Evolutionary conservation across 1,140 invertebrate genomes (phyloP).

Genomic region (Tribolium castaneum): DNA sequence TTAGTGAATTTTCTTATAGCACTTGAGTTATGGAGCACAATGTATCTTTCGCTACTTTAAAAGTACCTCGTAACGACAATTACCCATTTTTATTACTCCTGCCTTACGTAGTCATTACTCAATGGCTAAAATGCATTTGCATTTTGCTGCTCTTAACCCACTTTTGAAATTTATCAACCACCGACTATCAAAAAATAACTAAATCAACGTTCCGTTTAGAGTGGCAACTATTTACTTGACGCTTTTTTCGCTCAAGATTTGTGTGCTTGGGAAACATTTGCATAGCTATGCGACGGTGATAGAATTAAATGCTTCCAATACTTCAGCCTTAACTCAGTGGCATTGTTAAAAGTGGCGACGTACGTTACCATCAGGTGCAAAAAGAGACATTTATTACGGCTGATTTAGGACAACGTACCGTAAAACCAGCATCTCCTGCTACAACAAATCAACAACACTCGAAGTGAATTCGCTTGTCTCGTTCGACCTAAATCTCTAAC

Average conservation of each 20-base stretch:
- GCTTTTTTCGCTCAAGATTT: neutral
- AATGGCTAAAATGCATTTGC: neutral
- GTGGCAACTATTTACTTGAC: neutral
- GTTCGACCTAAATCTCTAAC: neutral
- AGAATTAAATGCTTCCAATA: conserved; percentile 29
- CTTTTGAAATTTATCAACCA: neutral
- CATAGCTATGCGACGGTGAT: conserved; percentile 13
- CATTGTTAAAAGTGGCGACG: conserved; percentile 1
- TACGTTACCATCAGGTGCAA: conserved; percentile 24
- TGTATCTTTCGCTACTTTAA: conserved; percentile 10
- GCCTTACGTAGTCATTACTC: neutral
- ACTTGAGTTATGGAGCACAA: conserved; percentile 19
- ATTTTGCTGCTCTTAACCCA: neutral
- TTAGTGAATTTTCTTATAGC: conserved; percentile 37
- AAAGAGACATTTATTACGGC: conserved; percentile 21
- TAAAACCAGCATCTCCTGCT: conserved; percentile 5
- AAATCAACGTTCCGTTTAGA: neutral
- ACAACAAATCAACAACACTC: conserved; percentile 3
- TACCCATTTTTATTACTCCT: conserved; percentile 3
- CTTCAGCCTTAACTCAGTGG: conserved; percentile 8
- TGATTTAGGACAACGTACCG: conserved; percentile 11
- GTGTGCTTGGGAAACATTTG: conserved; percentile 1
- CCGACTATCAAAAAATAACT: neutral
- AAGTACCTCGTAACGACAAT: conserved; percentile 1
- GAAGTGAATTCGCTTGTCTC: conserved; percentile 14